Conservation (phyloP, 2,888 invertebrate species). For the Synergus japonicus region DNA sequence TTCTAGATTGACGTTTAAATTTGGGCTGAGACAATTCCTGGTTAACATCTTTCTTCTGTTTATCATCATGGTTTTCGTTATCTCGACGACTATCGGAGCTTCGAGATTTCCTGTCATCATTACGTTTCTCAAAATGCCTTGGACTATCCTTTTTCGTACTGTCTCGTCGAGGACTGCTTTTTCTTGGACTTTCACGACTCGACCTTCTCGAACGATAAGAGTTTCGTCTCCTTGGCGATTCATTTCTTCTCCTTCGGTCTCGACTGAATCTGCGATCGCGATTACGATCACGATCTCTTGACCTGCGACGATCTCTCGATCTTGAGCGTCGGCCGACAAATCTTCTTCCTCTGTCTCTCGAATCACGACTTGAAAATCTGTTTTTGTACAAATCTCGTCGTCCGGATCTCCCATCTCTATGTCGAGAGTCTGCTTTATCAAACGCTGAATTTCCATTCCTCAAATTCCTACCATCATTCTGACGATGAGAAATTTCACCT, state of each 20-base stretch:
- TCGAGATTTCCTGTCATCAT: conserved; percentile 51
- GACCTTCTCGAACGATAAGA: conserved; percentile 48
- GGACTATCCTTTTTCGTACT: conserved; percentile 62
- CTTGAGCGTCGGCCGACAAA: conserved; percentile 66
- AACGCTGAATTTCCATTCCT: conserved; percentile 56
- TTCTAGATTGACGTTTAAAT: conserved; percentile 70
- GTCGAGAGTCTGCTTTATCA: conserved; percentile 55
- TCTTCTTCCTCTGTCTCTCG: conserved; percentile 65
- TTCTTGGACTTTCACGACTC: conserved; percentile 60
- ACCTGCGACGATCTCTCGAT: conserved; percentile 70
- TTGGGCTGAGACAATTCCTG: conserved; percentile 63
- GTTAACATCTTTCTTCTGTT: conserved; percentile 52
- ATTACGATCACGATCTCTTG: conserved; percentile 60
- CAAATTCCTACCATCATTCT: conserved; percentile 44
- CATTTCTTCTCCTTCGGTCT: conserved; percentile 65
- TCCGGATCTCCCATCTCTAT: conserved; percentile 59
- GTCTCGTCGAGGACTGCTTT: conserved; percentile 49
- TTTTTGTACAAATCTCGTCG: conserved; percentile 56
- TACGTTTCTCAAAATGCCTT: conserved; percentile 57
- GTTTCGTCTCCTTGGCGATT: conserved; percentile 58
- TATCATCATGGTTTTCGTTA: conserved; percentile 27
- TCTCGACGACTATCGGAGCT: conserved; percentile 46
- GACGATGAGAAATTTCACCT: background rate
- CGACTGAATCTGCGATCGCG: conserved; percentile 62
- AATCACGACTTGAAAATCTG: conserved; percentile 63